Percentiles rank a stretch among this genome's conserved stretches.
Conservation (phyloP, 1,140 invertebrate species). For the Diorhabda sublineata region DNA sequence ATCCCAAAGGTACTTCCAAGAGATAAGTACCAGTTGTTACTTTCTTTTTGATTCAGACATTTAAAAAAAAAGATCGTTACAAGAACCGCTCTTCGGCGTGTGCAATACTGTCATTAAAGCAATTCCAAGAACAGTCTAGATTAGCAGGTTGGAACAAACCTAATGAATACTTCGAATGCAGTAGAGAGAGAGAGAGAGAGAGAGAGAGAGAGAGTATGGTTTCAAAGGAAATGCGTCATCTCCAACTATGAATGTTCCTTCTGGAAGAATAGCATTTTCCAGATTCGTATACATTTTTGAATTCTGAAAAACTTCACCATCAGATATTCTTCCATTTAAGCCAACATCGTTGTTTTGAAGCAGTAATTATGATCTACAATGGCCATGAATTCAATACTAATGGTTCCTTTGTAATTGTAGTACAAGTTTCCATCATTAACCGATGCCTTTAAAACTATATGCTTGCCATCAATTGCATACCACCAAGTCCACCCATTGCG, state of each 20-base stretch:
- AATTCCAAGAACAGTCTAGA: no score
- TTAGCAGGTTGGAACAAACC: no score
- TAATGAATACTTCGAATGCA: no score
- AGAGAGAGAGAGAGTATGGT: neutral
- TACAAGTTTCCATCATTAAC: neutral
- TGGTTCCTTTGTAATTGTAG: neutral
- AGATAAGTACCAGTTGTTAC: no score
- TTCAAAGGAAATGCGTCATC: constrained; percentile 6
- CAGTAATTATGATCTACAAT: neutral
- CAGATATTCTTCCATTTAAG: neutral
- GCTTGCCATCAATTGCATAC: neutral
- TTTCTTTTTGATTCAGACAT: no score
- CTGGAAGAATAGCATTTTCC: constrained; percentile 2
- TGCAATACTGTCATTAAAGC: no score
- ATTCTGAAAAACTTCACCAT: neutral
- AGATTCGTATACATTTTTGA: neutral
- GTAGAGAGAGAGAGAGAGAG: no score
- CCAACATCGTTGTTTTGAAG: neutral
- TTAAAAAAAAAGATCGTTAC: no score
- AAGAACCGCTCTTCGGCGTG: no score
- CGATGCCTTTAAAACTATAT: neutral
- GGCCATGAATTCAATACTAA: neutral
- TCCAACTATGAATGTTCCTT: constrained; percentile 5
- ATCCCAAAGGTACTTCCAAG: no score
- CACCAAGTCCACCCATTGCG: no score